A percentile compares a stretch with the other conserved stretches of the same genome.
These are phyloP conservation scores for Sitta europaea DNA, from an alignment of 2,113 vertebrate species.

Conservation along the genomic window DNA sequence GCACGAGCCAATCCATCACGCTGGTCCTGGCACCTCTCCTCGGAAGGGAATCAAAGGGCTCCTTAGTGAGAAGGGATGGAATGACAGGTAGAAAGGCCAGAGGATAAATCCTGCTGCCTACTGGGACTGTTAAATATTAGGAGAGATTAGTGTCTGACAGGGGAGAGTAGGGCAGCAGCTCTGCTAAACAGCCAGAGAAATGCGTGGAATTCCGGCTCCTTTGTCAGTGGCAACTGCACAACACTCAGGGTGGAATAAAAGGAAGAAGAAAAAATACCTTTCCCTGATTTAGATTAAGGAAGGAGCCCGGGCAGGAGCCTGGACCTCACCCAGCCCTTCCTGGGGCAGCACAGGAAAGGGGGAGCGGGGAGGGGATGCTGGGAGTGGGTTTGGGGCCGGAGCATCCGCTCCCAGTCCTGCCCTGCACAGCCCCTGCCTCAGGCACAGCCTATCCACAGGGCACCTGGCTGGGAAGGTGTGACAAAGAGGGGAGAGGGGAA, in stretches of 20 bases:
- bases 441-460: accelerated
- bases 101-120: conserved; percentile 70
- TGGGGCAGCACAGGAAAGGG: not conserved
- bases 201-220: conserved; percentile 62
- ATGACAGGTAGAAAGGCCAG: conserved; percentile 73
- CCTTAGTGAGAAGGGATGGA: conserved; percentile 72
- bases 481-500: not conserved
- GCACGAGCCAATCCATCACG: conserved; percentile 63
- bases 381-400: not conserved
- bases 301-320: not conserved
- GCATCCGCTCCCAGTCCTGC: not conserved
- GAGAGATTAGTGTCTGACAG: conserved; percentile 71
- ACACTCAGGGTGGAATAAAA: conserved; percentile 39
- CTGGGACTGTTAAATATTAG: conserved; percentile 74
- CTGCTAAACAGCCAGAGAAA: conserved; percentile 63
- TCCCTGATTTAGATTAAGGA: conserved; percentile 25
- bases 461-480: not conserved
- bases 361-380: not conserved
- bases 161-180: conserved; percentile 67
- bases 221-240: conserved; percentile 51
- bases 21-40: conserved; percentile 68
- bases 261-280: conserved; percentile 3
- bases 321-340: not conserved
- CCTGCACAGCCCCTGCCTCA: not conserved
- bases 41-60: conserved; percentile 69